Evolutionary conservation across 2,888 invertebrate genomes (phyloP), one percentile per base, ranked within the genome.

Genomic region (Orthosia gothica): DNA sequence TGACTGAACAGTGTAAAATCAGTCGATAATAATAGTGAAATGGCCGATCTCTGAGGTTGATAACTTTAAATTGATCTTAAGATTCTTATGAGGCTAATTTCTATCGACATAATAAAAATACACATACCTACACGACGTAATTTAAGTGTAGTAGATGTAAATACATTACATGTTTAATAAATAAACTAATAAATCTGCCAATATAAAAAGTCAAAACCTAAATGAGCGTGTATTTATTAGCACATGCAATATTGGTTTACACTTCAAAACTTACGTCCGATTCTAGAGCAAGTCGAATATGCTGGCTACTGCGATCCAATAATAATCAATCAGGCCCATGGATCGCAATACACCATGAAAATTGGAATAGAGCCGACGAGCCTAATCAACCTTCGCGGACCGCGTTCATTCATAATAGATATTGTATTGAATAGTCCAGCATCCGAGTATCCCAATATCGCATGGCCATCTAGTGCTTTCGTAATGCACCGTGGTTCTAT

Each of bases 341-440:
- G 91, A 92, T 92, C 91, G 91, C 84, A 89, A 88, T 90, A 88
- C 89, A 89, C 90, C 91, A 93, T 94, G 93, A 93, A 95, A 95
- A 94, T 95, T 94, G 94, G 93, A 94, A 93, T 93, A 92, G 90
- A 92, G 91, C 92, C 90, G 89, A 89, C 89, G 90, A 89, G 81
- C 87, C 89, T 93, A 94, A 95, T 95, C 94, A 93, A 94, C 93
- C 91, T 92, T 91, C 89, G 92, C 84, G 91, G 87, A 87, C 87
- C 74, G 70, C 87, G 87, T 87, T 89, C 91, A 94, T 94, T 94
- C 93, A 94, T 94, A 94, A 93, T 93, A 92, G 91, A 92, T 92
- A 93, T 93, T 92, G 93, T 92, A 94, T 94, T 94, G 92, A 95
- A 95, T 93, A 90, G 90, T 90, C 89, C 84, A 83, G 86, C 95